phyloP scores from a whole-genome alignment of 2,797 vertebrate species.

The Argya squamiceps region DNA sequence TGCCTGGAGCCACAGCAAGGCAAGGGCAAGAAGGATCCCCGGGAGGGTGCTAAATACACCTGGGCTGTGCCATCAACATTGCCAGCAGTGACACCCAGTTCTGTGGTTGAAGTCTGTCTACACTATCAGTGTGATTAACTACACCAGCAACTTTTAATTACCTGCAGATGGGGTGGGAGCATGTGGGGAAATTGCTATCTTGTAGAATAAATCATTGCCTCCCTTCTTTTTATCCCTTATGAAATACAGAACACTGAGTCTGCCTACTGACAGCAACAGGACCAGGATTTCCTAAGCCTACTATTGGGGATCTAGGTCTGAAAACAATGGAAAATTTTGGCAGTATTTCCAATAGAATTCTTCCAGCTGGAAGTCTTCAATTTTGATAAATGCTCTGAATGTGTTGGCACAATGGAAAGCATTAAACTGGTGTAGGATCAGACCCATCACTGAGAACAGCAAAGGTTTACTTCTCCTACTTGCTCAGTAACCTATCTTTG shows the following conservation, averaged over 20 bases:
- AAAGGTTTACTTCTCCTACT: background rate
- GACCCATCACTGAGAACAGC: background rate
- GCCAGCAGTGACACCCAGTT: background rate
- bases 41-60: background rate
- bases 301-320: background rate
- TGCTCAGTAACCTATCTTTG: background rate
- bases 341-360: background rate
- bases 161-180: background rate
- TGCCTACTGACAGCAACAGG: background rate
- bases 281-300: background rate
- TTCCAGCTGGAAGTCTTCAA: background rate
- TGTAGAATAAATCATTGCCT: background rate
- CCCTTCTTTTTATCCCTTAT: background rate
- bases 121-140: background rate
- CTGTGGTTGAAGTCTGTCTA: background rate
- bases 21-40: background rate
- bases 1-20: background rate
- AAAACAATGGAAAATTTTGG: background rate
- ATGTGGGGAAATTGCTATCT: background rate
- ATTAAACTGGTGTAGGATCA: background rate
- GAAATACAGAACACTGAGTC: background rate
- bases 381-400: background rate
- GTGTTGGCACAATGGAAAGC: background rate
- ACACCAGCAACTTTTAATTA: constrained; percentile 8
- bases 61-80: background rate